Evolutionary conservation across 2,888 invertebrate species (phyloP), one percentile per base, ranked within the genome.

Genomic region (Ecdyonurus torrentis): DNA sequence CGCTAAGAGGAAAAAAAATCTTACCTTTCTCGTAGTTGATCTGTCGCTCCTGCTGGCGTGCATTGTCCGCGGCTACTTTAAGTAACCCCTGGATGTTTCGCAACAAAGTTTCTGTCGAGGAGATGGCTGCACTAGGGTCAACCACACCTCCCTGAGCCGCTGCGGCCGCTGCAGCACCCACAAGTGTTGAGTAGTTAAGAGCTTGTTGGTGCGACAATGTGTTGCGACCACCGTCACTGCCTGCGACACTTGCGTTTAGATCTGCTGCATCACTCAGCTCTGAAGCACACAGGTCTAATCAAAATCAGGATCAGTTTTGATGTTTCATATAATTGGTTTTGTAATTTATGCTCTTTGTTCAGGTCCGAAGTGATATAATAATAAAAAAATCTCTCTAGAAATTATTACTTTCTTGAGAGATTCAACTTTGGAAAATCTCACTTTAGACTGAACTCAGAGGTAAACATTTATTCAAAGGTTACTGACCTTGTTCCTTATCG

Each of bases 1-100:
- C n/a, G n/a, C n/a, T n/a, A n/a, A n/a, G n/a, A n/a, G n/a, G n/a
- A n/a, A n/a, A n/a, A n/a, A n/a, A n/a, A n/a, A n/a, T 75, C 78
- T 77, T 80, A 96, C 96, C 93, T 89, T 94, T 95, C 79, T 96
- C 96, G 77, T 92, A 91, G 81, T 88, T 91, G 77, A 93, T 89
- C 78, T 96, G 94, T 69, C 94, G 81, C 76, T 97, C 96, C 77
- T 95, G 94, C 73, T 95, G 94, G 70, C 95, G 83, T 63, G 95
- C 94, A 77, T 95, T 95, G 76, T 96, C 95, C 1, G 94, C 94
- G n/a, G 96, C 96, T 66, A 96, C 94, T 77, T 96, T 95, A 67
- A 96, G 83, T 67, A 96, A 82, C 62, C 95, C 94, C 77, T 96
- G 95, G 72, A 97, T 96, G 76, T 96, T 96, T 72, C 95, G 82